phyloP scores from a whole-genome alignment of 1,140 invertebrate species.

The Leptinotarsa defecta region DNA sequence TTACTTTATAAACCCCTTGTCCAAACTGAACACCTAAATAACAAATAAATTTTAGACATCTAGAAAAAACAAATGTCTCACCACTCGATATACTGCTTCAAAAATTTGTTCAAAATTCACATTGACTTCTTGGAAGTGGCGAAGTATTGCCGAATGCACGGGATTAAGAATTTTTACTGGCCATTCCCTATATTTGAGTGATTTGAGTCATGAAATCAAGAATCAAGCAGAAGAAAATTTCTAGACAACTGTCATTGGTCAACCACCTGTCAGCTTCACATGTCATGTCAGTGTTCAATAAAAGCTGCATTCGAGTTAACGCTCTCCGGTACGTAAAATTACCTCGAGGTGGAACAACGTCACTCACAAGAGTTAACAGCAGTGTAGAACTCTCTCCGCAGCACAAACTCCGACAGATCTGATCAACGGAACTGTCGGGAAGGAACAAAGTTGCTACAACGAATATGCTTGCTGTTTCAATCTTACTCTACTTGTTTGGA shows the following conservation, averaged over 20 bases:
- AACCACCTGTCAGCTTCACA: constrained; percentile 2
- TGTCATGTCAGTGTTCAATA: not conserved
- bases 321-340: too few species aligned
- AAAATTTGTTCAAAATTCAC: not conserved
- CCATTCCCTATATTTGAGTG: not conserved
- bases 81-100: not conserved
- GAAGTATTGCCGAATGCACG: not conserved
- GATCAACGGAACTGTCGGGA: too few species aligned
- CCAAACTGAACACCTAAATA: too few species aligned
- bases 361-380: too few species aligned
- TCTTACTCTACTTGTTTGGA: too few species aligned
- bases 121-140: not conserved
- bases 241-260: not conserved
- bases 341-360: too few species aligned
- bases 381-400: too few species aligned
- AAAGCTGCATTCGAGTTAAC: too few species aligned
- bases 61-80: not conserved
- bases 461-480: too few species aligned
- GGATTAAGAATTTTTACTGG: not conserved
- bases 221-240: not conserved
- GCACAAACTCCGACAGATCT: too few species aligned
- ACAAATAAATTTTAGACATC: too few species aligned
- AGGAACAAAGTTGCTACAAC: too few species aligned
- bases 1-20: not conserved
- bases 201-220: not conserved